Conservation (phyloP, 1,140 invertebrate genomes). For the Helicoverpa zea region DNA sequence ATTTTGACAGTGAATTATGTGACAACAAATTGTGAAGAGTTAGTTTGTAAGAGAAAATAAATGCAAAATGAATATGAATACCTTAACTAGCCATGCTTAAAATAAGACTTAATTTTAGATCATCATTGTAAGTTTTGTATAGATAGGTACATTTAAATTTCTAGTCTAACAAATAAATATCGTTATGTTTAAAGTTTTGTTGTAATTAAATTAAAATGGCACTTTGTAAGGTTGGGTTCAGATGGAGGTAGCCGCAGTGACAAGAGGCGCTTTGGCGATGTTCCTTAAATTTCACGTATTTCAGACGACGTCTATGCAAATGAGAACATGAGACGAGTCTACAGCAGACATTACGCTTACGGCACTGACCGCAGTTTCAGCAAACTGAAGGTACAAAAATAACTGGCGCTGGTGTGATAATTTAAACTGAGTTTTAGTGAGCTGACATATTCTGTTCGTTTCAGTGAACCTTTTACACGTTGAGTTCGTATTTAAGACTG, state of each 20-base stretch:
- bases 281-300: conserved; percentile 9
- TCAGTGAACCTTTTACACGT: neutral
- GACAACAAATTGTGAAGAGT: too few relatives aligned
- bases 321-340: conserved; percentile 26
- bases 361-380: conserved; percentile 31
- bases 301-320: conserved; percentile 36
- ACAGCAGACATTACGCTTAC: conserved; percentile 27
- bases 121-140: conserved; percentile 37
- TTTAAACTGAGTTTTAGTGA: conserved; percentile 9
- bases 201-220: conserved; percentile 2
- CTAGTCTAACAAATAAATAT: conserved; percentile 65
- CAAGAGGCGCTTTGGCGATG: conserved; percentile 14
- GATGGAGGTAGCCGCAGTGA: conserved; percentile 30
- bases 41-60: too few relatives aligned
- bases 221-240: neutral
- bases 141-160: conserved; percentile 39
- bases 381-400: conserved; percentile 18
- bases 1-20: neutral
- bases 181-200: conserved; percentile 15
- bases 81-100: neutral
- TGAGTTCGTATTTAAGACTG: neutral
- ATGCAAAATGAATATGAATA: neutral
- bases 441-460: neutral
- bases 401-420: conserved; percentile 10
- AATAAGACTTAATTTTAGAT: conserved; percentile 12